Percentiles rank a stretch among this genome's conserved stretches.
Conservation (phyloP, 1,140 invertebrate genomes). For the Glossosoma conforme region DNA sequence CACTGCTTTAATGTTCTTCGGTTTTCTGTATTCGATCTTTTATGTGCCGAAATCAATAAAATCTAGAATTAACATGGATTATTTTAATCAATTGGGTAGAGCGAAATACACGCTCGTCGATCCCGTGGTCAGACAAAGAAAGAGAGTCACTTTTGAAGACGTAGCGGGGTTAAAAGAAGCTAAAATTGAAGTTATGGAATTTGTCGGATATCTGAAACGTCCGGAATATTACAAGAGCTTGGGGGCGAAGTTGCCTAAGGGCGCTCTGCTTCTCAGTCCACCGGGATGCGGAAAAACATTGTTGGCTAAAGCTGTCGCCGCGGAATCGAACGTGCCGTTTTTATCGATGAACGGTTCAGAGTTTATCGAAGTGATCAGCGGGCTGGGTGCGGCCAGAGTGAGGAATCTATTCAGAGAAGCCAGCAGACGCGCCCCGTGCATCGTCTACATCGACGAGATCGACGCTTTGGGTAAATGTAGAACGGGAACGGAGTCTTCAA, state of each 20-base stretch:
- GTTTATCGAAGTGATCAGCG: conserved; percentile 99
- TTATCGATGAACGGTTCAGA: conserved; percentile 96
- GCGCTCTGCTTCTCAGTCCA: conserved; percentile 84
- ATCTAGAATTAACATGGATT: too few relatives aligned
- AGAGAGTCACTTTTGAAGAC: conserved; percentile 93
- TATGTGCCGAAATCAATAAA: too few relatives aligned
- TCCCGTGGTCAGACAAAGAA: too few relatives aligned
- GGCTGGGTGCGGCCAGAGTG: conserved; percentile 96
- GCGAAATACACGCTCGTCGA: too few relatives aligned
- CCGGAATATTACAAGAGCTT: conserved; percentile 96
- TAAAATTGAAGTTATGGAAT: conserved; percentile 99
- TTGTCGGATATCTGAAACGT: conserved; percentile 99
- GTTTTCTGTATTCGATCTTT: too few relatives aligned
- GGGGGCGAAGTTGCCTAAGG: conserved; percentile 99
- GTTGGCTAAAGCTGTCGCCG: conserved; percentile 96
- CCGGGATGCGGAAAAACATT: conserved; percentile 97
- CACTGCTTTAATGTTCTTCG: too few relatives aligned
- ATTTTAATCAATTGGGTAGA: too few relatives aligned
- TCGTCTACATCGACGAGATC: conserved; percentile 99
- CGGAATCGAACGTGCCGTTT: conserved; percentile 98
- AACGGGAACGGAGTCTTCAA: conserved; percentile 87
- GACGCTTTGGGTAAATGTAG: conserved; percentile 96
- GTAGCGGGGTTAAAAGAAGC: conserved; percentile 99
- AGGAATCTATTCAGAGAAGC: conserved; percentile 98
- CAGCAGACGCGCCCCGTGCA: conserved; percentile 96